Evolutionary conservation across 2,888 invertebrate genomes (phyloP).

Genomic region (Mesodorylaimus sp.): DNA sequence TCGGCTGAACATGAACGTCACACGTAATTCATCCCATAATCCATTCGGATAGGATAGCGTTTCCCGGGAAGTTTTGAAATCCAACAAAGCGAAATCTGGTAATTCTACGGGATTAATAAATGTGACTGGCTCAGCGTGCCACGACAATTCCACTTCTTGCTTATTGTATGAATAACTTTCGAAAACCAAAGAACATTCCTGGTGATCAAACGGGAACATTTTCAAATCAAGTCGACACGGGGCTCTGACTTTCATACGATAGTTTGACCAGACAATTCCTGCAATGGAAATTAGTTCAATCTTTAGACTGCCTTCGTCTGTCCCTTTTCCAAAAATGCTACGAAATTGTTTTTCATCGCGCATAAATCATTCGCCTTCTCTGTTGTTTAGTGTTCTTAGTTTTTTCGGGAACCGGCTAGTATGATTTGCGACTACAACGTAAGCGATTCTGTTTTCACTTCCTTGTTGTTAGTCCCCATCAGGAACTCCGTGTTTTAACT

Average conservation of each 20-base stretch:
- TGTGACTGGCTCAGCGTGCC: constrained; percentile 1
- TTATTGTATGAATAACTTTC: constrained; percentile 10
- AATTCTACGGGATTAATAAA: not conserved
- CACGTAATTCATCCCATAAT: constrained; percentile 25
- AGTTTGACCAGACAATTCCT: constrained; percentile 28
- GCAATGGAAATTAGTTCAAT: too few relatives aligned
- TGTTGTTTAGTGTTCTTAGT: too few relatives aligned
- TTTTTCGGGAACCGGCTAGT: too few relatives aligned
- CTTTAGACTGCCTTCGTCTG: too few relatives aligned
- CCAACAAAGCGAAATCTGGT: constrained; percentile 1
- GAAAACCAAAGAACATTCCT: constrained; percentile 6
- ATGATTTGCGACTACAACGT: too few relatives aligned
- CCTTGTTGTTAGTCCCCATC: too few relatives aligned
- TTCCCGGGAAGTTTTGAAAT: constrained; percentile 25
- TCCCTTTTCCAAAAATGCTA: too few relatives aligned
- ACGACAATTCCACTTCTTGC: constrained; percentile 4
- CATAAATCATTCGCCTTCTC: too few relatives aligned
- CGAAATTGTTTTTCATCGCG: too few relatives aligned
- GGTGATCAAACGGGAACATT: constrained; percentile 10
- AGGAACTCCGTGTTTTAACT: too few relatives aligned
- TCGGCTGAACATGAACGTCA: constrained; percentile 28
- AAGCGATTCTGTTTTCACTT: too few relatives aligned
- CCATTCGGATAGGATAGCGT: constrained; percentile 28
- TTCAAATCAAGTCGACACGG: constrained; percentile 11
- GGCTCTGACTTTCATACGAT: constrained; percentile 7